Percentiles rank a stretch among this genome's conserved stretches.
Conservation (phyloP, 2,888 invertebrate species). For the Dascillus cervinus region DNA sequence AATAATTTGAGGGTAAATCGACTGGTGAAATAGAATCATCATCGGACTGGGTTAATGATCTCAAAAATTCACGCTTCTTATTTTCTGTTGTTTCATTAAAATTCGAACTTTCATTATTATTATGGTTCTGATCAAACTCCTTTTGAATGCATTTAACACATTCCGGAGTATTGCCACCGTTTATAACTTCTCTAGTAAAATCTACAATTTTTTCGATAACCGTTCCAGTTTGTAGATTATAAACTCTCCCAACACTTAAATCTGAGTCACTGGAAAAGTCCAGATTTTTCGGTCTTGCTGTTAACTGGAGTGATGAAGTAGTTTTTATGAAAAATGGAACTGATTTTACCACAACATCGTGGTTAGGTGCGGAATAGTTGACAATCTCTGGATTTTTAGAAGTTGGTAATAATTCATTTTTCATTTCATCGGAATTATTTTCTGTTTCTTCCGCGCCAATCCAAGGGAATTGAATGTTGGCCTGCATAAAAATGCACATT, state of each 20-base stretch:
- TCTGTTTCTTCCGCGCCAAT: neutral
- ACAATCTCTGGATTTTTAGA: neutral
- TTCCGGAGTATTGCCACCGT: constrained; percentile 13
- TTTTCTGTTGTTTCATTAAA: constrained; percentile 10
- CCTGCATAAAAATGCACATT: too few relatives aligned
- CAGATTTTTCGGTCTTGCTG: constrained; percentile 12
- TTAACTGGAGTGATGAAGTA: constrained; percentile 9
- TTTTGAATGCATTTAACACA: constrained; percentile 7
- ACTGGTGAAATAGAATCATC: neutral
- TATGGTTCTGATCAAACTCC: constrained; percentile 2
- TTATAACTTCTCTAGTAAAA: constrained; percentile 15
- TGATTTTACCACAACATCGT: neutral
- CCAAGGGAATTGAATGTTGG: too few relatives aligned
- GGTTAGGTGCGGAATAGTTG: neutral
- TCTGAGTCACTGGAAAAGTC: constrained; percentile 40
- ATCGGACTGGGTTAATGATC: constrained; percentile 11
- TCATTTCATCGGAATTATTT: neutral
- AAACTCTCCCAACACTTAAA: constrained; percentile 35
- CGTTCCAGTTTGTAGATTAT: constrained; percentile 37
- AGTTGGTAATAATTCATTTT: neutral
- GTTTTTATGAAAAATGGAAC: constrained; percentile 13
- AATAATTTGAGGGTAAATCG: neutral
- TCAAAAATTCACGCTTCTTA: constrained; percentile 12
- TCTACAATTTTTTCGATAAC: constrained; percentile 23
- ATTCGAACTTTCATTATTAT: constrained; percentile 12